Base-by-base conservation (phyloP, 2,888 invertebrate species). In the Pristionchus fissidentatus region DNA sequence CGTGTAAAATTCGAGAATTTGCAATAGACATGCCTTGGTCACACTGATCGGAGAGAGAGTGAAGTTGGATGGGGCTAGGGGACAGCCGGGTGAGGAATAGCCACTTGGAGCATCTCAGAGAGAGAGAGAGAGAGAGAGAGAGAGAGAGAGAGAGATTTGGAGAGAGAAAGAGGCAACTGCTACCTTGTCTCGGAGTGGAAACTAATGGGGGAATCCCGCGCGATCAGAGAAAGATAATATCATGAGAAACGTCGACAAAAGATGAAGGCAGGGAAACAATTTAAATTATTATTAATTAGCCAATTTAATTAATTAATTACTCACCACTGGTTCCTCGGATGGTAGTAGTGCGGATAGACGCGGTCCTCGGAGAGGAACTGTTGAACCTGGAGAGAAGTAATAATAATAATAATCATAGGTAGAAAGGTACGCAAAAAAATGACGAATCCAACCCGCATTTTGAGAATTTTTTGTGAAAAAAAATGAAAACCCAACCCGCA, bases 291-390 rank as follows among this genome's bases (percentile, higher is more conserved):
- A 15, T 19, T 66, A 3, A 22, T 13, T 38, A 8, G 10, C 3
- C 10, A 46, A 32, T 46, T n/a, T 22, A 46, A 73, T n/a, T 43
- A 29, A 46, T 46, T 13, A 80, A 84, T n/a, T n/a, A n/a, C 88
- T 84, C 32, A 89, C 89, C 89, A 89, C 52, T 87, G 87, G 84
- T 87, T 89, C 19, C 85, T 84, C 43, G 83, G 86, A 52, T 88
- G 87, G 19, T 84, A 62, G 77, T 85, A 89, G 43, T 84, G 78
- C n/a, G 83, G 81, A 43, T 89, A 86, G n/a, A 87, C 87, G n/a
- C 84, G 43, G 75, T 86, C 86, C n/a, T 80, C 83, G 13, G 84
- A 57, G 43, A 89, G 84, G 3, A 88, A 85, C 38, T 85, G 57
- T 52, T 83, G 62, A 13, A 86, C 87, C 75, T 87, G 66, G 29